Base-by-base conservation (phyloP, 2,888 invertebrate species). In the Lithosia quadra region DNA sequence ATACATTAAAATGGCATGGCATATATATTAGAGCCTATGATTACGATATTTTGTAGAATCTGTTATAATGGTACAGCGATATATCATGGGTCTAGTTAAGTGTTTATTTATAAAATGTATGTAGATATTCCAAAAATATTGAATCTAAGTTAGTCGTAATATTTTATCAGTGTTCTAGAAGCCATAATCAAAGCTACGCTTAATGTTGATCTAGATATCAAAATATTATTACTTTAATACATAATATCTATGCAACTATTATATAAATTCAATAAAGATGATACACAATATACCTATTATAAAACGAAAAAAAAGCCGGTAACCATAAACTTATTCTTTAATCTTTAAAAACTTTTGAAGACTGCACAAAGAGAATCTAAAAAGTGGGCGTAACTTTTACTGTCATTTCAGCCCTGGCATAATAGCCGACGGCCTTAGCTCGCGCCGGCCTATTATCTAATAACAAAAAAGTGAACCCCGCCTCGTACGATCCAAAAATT, bases 331-430 rank as follows among this genome's bases (percentile, higher is more conserved):
- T 80, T 89, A 93, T 93, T 93, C 90, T 89, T 85, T 88, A 89
- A 93, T 92, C 91, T 92, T 93, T 95, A 92, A 94, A 94, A 94
- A 93, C 90, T 88, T 93, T 93, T 92, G 84, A 90, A 91, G 85
- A 83, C 79, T 69, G 67, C 76, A 89, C 90, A 92, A 92, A 93
- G 91, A 89, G 89, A 89, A 87, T 91, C 84, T 91, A 86, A 92
- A 93, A 94, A 94, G 94, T 93, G 92, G 95, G 95, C 95, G 95
- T 94, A 81, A 86, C 93, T 92, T 87, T 87, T 86, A 89, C 92
- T 94, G 92, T 93, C 94, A 92, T 92, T 93, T 91, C 86, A 82
- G 84, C 86, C 86, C 84, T 82, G 82, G 80, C 85, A 93, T 91
- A 93, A 94, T 93, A 86, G 91, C 80, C 77, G 86, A 86, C 84